A percentile compares a stretch with the other conserved stretches of the same genome.
phyloP scores from a whole-genome alignment of 2,888 invertebrate genomes.

The Celastrina argiolus region DNA sequence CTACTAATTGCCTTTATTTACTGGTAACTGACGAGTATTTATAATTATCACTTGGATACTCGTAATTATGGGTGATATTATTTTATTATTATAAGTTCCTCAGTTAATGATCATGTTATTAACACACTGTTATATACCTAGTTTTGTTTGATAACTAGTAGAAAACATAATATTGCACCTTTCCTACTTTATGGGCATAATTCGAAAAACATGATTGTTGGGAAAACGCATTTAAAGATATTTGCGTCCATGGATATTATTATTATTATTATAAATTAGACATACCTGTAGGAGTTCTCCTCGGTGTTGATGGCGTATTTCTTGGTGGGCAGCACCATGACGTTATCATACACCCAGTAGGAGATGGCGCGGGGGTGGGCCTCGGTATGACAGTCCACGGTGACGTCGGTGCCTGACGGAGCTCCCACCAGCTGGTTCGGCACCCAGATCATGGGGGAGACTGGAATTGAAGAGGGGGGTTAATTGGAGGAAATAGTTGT shows the following conservation, averaged over 20 bases:
- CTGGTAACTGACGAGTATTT: background rate
- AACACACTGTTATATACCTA: no score
- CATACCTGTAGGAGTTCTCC: constrained; percentile 88
- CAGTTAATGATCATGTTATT: no score
- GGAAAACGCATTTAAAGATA: no score
- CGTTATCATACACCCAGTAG: constrained; percentile 94
- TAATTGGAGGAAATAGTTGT: background rate
- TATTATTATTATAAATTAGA: background rate
- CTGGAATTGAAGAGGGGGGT: constrained; percentile 66
- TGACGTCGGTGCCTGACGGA: constrained; percentile 92
- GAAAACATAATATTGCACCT: no score
- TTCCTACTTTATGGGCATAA: no score
- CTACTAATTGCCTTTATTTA: background rate
- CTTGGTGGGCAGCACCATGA: constrained; percentile 92
- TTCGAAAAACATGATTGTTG: no score
- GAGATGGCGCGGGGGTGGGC: constrained; percentile 94
- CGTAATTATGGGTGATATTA: no score
- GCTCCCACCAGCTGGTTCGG: constrained; percentile 96
- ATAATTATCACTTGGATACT: no score
- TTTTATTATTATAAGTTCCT: no score
- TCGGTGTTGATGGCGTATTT: constrained; percentile 90
- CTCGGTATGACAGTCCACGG: constrained; percentile 95
- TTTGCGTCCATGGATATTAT: no score
- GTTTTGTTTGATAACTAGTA: no score
- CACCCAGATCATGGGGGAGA: constrained; percentile 96